A percentile compares a stretch with the other conserved stretches of the same genome.
Conservation (phyloP, 2,797 vertebrate species). For the Malurus splendens region DNA sequence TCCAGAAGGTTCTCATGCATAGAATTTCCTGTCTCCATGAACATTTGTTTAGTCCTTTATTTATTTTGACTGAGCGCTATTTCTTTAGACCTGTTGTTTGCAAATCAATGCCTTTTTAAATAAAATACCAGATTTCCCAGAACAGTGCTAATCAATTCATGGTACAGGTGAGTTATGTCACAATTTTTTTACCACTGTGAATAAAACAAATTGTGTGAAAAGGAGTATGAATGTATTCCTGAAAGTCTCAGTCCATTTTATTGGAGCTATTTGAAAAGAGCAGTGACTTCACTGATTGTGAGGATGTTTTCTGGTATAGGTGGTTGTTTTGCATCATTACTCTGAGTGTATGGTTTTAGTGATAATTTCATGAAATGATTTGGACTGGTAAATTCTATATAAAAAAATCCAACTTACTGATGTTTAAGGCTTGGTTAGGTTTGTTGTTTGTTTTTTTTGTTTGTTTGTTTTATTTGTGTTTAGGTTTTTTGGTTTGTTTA, state of each 20-base stretch:
- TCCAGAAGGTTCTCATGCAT: constrained; percentile 2
- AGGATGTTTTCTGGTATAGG: background rate
- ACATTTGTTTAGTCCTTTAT: background rate
- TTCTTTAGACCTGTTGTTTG: constrained; percentile 9
- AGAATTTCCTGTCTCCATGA: constrained; percentile 39
- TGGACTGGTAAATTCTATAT: background rate
- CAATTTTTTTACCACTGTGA: background rate
- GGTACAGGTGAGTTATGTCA: background rate
- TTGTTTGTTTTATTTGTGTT: too few relatives aligned
- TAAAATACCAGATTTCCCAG: background rate
- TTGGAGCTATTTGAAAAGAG: background rate
- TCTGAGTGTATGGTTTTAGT: background rate
- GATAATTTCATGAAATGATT: background rate
- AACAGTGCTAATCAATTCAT: background rate
- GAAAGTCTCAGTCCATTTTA: background rate
- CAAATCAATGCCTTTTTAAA: background rate
- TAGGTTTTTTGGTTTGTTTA: background rate
- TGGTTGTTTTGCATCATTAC: background rate
- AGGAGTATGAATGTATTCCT: accelerated
- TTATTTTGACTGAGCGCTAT: background rate
- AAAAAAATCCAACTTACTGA: background rate
- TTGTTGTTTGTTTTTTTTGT: background rate
- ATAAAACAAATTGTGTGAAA: background rate
- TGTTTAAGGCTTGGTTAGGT: background rate
- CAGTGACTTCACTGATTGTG: background rate